Evolutionary conservation across 92 coral and sea anemone species (phyloP).

Genomic region (Parazoanthus atlanticus): DNA sequence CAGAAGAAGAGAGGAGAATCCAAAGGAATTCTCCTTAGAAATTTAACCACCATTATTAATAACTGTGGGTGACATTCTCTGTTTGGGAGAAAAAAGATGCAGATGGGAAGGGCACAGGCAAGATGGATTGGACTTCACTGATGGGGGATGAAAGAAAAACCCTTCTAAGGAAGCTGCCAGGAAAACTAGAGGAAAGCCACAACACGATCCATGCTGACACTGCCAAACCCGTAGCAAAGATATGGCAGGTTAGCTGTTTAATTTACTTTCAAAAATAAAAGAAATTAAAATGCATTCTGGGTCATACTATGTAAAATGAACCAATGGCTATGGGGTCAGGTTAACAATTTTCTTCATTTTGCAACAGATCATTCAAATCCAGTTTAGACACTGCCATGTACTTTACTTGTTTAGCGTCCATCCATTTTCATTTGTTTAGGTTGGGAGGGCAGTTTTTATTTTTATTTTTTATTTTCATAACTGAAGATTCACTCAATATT

Average conservation of each 20-base stretch:
- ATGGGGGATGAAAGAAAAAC: constrained; percentile 47
- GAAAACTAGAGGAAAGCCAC: constrained; percentile 24
- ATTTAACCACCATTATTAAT: constrained; percentile 38
- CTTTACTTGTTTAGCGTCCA: neutral
- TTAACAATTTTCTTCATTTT: constrained; percentile 14
- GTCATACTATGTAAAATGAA: constrained; percentile 7
- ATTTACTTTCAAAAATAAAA: neutral
- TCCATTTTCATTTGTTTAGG: neutral
- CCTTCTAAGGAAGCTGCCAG: constrained; percentile 22
- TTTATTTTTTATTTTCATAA: neutral
- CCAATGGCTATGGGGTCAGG: constrained; percentile 9
- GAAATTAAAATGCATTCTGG: neutral
- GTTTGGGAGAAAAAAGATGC: constrained; percentile 66
- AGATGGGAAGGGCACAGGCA: constrained; percentile 52
- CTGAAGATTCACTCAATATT: too few species aligned
- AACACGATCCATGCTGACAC: constrained; percentile 40
- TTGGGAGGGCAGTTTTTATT: too few species aligned
- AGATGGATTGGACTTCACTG: constrained; percentile 59
- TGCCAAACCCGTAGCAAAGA: constrained; percentile 33
- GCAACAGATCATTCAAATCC: constrained; percentile 2
- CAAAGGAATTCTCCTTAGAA: constrained; percentile 50
- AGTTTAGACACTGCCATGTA: neutral
- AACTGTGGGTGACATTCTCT: constrained; percentile 60
- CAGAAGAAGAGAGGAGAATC: constrained; percentile 63
- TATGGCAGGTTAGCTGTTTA: constrained; percentile 56